Base-by-base conservation (phyloP, 2,113 vertebrate genomes). In the Sebastes fasciatus region DNA sequence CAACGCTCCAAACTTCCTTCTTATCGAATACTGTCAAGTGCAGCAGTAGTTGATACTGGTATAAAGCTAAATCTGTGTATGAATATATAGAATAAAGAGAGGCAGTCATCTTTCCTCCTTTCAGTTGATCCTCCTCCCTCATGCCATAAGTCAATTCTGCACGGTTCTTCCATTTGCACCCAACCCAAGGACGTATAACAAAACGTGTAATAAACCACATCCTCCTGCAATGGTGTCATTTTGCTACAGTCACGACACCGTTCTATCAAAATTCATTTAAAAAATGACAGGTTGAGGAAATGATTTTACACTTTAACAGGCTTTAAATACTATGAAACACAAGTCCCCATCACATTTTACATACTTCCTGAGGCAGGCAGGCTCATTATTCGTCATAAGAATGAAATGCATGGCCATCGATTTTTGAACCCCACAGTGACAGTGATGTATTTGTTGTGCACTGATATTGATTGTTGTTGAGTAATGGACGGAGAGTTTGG, bases 401-500 rank as follows among this genome's bases (percentile, higher is more conserved):
- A 69, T 7, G 26, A 70, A 71, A 83, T 60, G 43, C n/a, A 3
- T 7, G 43, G n/a, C 10, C 68, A 77, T 46, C 83, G 84, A 68
- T 23, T 54, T 26, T 34, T 8, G 11, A 71, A 61, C 6, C 6
- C 66, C 62, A 16, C 51, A 7, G 52, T 19, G 68, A 43, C 68
- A 54, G 34, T 65, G 73, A 79, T 82, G 45, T 52, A 74, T 73
- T 78, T 52, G 75, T 66, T 63, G 34, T 52, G 40, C 73, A 11
- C 43, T 45, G 54, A 46, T 83, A 89, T 82, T 54, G 83, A 90
- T 83, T 67, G 12, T 21, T 42, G 71, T 64, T 83, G 46, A 65
- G 72, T 74, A 65, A 61, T 51, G 68, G 12, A 3, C 45, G 58
- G 57, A 74, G 66, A 40, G 45, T 61, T 66, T 71, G 57, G 5